Conservation (phyloP, 2,888 invertebrate genomes). For the Orthonevra nobilis region DNA sequence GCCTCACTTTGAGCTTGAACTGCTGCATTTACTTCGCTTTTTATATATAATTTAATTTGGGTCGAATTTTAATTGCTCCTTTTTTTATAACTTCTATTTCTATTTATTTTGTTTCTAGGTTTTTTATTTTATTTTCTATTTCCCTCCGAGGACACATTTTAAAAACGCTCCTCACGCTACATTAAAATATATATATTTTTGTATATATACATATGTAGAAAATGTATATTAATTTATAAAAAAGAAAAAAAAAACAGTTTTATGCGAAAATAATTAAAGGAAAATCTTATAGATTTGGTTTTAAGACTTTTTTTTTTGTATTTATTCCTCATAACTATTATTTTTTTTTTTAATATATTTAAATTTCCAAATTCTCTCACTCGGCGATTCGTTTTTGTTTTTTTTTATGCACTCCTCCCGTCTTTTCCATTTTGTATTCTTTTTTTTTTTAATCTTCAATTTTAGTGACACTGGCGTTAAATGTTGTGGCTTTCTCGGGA, state of each 20-base stretch:
- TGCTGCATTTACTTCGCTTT: too few species aligned
- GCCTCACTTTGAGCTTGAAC: too few species aligned
- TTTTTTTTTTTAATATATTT: conserved; percentile 20
- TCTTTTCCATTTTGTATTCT: background rate
- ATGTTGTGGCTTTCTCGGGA: conserved; percentile 16
- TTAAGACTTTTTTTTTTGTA: conserved; percentile 25
- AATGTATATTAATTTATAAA: conserved; percentile 8
- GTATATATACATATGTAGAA: conserved; percentile 6
- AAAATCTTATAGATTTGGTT: conserved; percentile 29
- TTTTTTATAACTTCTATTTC: conserved; percentile 3
- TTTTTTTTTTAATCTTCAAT: too few species aligned
- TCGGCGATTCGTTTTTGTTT: conserved; percentile 8
- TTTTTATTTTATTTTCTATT: background rate
- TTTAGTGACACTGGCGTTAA: too few species aligned
- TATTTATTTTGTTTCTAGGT: background rate
- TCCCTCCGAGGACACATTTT: conserved; percentile 36
- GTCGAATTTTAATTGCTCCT: conserved; percentile 16
- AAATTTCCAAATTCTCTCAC: conserved; percentile 54
- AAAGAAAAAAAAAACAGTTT: conserved; percentile 17
- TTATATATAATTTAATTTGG: too few species aligned
- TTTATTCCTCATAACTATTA: conserved; percentile 14
- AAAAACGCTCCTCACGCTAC: conserved; percentile 35
- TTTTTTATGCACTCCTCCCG: conserved; percentile 10
- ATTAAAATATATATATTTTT: conserved; percentile 50
- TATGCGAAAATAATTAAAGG: background rate